phyloP scores from a whole-genome alignment of 1,140 invertebrate species.

The Cyclargus thomasi region DNA sequence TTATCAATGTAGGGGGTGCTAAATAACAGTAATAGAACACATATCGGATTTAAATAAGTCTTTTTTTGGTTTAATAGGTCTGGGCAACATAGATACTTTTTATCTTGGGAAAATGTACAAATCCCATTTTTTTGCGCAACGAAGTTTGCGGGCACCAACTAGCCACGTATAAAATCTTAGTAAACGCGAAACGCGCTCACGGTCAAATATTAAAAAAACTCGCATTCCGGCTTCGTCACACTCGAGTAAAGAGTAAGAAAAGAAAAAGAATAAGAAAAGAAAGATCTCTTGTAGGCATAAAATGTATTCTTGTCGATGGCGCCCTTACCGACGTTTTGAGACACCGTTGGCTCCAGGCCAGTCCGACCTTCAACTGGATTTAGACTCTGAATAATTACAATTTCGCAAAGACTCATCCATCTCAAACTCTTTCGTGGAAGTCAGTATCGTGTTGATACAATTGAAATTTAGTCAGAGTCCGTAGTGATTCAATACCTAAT shows the following conservation, averaged over 20 bases:
- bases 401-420: slow-evolving; percentile 3
- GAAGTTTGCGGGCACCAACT: too few species aligned
- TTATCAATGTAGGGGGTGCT: too few species aligned
- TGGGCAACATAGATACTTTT: too few species aligned
- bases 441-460: background rate
- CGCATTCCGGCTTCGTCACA: too few species aligned
- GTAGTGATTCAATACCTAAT: background rate
- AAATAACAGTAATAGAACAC: too few species aligned
- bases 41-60: too few species aligned
- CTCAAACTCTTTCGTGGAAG: background rate
- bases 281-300: background rate
- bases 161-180: too few species aligned
- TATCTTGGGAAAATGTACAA: too few species aligned
- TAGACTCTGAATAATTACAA: slow-evolving; percentile 14
- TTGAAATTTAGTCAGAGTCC: background rate
- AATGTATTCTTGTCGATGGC: background rate
- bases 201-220: too few species aligned
- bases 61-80: too few species aligned
- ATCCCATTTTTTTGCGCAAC: too few species aligned
- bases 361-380: slow-evolving; percentile 7
- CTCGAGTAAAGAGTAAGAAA: background rate
- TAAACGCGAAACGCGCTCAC: too few species aligned
- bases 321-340: background rate
- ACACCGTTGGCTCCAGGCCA: slow-evolving; percentile 8
- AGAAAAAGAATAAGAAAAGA: background rate